A percentile compares a stretch with the other conserved stretches of the same genome.
Evolutionary conservation across 2,888 invertebrate genomes (phyloP).

Genomic region (Anarsia innoxiella): DNA sequence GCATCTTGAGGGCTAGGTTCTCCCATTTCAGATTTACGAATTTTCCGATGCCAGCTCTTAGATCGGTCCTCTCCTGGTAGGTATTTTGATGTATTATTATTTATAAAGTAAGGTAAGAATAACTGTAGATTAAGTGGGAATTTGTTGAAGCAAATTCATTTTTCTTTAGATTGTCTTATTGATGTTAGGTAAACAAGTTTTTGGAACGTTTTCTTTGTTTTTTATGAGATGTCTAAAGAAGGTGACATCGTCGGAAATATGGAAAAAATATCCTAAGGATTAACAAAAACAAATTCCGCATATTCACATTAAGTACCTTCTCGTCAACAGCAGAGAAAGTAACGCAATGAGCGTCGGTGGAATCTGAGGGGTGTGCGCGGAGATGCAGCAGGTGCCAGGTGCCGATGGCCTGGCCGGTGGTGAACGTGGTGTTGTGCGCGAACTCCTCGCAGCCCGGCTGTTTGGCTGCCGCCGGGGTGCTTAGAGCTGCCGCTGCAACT

Average conservation of each 20-base stretch:
- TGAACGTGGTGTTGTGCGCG: conserved; percentile 43
- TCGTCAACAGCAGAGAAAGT: conserved; percentile 36
- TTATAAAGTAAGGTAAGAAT: no score
- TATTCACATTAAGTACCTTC: conserved; percentile 31
- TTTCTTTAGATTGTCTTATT: no score
- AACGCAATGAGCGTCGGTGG: neutral
- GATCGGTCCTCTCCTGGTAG: conserved; percentile 40
- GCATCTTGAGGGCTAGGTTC: conserved; percentile 47
- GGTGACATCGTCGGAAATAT: no score
- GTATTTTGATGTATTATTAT: no score
- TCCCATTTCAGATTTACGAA: conserved; percentile 53
- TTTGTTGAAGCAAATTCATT: no score
- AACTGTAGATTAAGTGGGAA: no score
- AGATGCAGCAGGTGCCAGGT: conserved; percentile 47
- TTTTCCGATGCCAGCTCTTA: conserved; percentile 39
- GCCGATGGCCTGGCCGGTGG: conserved; percentile 47
- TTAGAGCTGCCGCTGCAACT: conserved; percentile 1
- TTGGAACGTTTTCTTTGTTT: no score
- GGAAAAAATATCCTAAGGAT: no score
- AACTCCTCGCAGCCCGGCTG: conserved; percentile 56
- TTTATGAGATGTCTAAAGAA: no score
- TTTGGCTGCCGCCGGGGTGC: conserved; percentile 32
- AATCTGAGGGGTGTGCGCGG: conserved; percentile 27
- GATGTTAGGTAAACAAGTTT: no score
- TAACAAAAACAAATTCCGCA: no score